A percentile compares a stretch with the other conserved stretches of the same genome.
phyloP scores from a whole-genome alignment of 2,113 vertebrate species.

The Talpa occidentalis region DNA sequence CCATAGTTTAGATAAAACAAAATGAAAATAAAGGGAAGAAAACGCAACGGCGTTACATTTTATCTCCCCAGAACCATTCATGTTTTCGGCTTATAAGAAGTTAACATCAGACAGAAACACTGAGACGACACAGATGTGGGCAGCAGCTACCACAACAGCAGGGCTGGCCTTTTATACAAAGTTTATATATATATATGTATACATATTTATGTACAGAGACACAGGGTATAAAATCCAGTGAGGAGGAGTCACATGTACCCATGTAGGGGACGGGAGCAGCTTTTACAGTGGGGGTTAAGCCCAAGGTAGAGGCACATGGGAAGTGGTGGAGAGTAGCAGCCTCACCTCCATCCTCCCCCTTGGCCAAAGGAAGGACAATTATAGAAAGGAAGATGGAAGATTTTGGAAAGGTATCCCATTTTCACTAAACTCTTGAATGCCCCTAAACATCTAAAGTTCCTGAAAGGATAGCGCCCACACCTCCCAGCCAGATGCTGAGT shows the following conservation, averaged over 20 bases:
- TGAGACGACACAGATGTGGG: conserved; percentile 22
- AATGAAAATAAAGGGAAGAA: conserved; percentile 25
- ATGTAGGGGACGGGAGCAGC: neutral
- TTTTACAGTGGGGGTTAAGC: neutral
- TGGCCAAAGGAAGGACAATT: neutral
- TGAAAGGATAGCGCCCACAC: neutral
- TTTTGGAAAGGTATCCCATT: conserved; percentile 3
- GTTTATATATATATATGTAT: conserved; percentile 1
- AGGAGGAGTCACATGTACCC: conserved; percentile 26
- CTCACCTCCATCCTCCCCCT: neutral
- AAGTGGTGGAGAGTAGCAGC: neutral
- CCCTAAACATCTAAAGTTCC: neutral
- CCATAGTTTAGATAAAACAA: conserved; percentile 2
- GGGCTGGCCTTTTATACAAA: conserved; percentile 53
- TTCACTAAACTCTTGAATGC: conserved; percentile 7
- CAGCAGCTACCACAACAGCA: neutral
- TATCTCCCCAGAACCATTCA: conserved; percentile 40
- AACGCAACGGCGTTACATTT: conserved; percentile 31
- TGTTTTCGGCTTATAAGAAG: conserved; percentile 53
- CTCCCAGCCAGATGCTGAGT: conserved; percentile 39
- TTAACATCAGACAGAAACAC: conserved; percentile 52
- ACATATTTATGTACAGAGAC: conserved; percentile 49
- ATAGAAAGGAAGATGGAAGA: neutral
- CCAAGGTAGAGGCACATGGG: neutral
- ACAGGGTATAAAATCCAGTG: conserved; percentile 62